Base-by-base conservation (phyloP, 2,113 vertebrate genomes). In the Leptocoma aspasia region DNA sequence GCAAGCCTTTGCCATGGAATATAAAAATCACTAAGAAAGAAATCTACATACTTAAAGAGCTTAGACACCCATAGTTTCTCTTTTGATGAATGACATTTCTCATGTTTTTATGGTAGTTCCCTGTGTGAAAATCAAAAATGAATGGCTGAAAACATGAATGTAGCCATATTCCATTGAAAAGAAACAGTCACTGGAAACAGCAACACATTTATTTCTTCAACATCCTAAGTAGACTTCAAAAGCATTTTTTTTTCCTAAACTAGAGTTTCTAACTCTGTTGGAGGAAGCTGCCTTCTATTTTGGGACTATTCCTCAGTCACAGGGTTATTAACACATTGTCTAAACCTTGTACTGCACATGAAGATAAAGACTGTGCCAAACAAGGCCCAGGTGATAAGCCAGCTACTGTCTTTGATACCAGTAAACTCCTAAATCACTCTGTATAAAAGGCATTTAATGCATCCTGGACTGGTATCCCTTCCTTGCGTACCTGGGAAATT, bases 41-140 rank as follows among this genome's bases (percentile, higher is more conserved):
- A 75, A 69, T 83, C 44, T 81, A 18, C 13, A 15, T n/a, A 31
- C 21, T 50, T 61, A 26, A 72, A 83, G 19, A 52, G 11, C 24
- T 59, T 66, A 63, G 28, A 21, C 61, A 47, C n/a, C 30, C 41
- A 22, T 24, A 23, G 26, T 35, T 90, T 49, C 26, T 73, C n/a
- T 45, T 60, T 28, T 30, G 57, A 17, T 66, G 54, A 70, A 37
- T 54, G 54, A 30, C 9, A 10, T 86, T 85, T 82, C n/a, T 72
- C 0, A 0, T 21, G 15, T 44, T 82, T 73, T n/a, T 77, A 60
- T 0, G 0, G 47, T 15, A 64, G 44, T 57, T 77, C 8, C 45
- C 24, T 16, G 7, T 31, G 35, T 47, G 60, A 78, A 79, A 89
- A 45, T 50, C 27, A 59, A 18, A 44, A 80, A 20, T n/a, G 19